These are phyloP conservation scores for Blastobasis lacticolella DNA, from an alignment of 2,888 invertebrate genomes.

Conservation along the genomic window DNA sequence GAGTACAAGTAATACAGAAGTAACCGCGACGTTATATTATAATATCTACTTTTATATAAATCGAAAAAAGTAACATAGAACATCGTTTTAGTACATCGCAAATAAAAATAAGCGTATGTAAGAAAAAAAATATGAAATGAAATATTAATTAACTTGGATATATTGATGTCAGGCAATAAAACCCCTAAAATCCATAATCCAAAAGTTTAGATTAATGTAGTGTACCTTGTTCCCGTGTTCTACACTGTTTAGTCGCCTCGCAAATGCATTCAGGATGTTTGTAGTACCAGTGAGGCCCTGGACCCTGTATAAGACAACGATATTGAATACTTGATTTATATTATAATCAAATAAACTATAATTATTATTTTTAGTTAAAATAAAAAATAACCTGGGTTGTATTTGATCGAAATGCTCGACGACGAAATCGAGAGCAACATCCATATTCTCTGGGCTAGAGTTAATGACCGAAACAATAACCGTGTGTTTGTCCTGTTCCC, in stretches of 20 bases:
- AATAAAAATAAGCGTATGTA: too few species aligned
- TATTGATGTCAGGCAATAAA: too few species aligned
- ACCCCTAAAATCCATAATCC: too few species aligned
- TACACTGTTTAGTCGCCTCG: conserved; percentile 43
- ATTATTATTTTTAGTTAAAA: not conserved
- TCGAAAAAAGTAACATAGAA: too few species aligned
- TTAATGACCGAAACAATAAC: conserved; percentile 55
- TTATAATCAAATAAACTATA: not conserved
- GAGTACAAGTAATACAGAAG: too few species aligned
- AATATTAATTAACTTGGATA: too few species aligned
- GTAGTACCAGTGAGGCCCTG: conserved; percentile 62
- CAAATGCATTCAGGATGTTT: conserved; percentile 57
- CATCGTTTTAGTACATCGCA: too few species aligned
- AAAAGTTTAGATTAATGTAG: too few species aligned
- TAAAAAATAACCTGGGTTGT: conserved; percentile 40
- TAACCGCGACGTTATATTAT: too few species aligned
- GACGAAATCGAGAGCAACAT: conserved; percentile 59
- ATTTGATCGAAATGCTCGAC: conserved; percentile 50
- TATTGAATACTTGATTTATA: not conserved
- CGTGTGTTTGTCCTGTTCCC: conserved; percentile 58
- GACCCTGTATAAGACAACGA: conserved; percentile 34
- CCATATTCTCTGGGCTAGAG: conserved; percentile 52
- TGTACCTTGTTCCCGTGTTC: conserved; percentile 43
- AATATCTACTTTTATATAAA: too few species aligned
- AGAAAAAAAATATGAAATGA: too few species aligned